Conservation (phyloP, 2,797 vertebrate species). For the Scleropages formosus region DNA sequence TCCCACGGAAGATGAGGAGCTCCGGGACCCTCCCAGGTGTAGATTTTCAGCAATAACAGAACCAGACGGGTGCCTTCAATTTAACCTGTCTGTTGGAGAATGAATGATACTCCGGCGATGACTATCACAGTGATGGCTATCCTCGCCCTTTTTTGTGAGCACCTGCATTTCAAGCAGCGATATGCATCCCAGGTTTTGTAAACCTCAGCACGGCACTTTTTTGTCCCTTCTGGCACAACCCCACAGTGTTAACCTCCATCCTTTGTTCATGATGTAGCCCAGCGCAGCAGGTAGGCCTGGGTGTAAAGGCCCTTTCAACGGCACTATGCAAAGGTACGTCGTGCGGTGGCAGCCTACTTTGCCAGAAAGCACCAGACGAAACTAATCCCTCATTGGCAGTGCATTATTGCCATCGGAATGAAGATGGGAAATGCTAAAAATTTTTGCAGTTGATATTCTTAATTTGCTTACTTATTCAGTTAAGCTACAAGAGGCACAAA, state of each 20-base stretch:
- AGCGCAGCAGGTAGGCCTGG: neutral
- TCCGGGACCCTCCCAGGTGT: neutral
- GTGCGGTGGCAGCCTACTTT: neutral
- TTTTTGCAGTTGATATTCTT: slow-evolving; percentile 19
- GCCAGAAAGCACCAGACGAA: slow-evolving; percentile 18
- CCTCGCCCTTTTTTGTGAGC: neutral
- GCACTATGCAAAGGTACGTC: slow-evolving; percentile 17
- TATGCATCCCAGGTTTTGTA: neutral
- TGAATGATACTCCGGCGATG: neutral
- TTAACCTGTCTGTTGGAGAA: neutral
- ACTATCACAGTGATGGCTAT: neutral
- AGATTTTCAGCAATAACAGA: slow-evolving; percentile 4
- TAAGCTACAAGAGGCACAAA: neutral
- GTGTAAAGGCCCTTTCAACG: slow-evolving; percentile 18
- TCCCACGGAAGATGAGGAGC: too few relatives aligned
- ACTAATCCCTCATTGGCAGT: slow-evolving; percentile 12
- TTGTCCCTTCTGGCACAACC: slow-evolving; percentile 1
- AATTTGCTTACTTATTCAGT: slow-evolving; percentile 1
- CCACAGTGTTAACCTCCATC: neutral
- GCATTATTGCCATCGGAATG: neutral
- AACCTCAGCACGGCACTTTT: neutral
- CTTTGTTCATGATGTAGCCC: neutral
- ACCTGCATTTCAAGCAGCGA: neutral
- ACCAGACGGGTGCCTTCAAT: neutral
- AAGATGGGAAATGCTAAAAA: neutral